Base-by-base conservation (phyloP, 2,888 invertebrate species). In the Cataglyphis altisquamis region DNA sequence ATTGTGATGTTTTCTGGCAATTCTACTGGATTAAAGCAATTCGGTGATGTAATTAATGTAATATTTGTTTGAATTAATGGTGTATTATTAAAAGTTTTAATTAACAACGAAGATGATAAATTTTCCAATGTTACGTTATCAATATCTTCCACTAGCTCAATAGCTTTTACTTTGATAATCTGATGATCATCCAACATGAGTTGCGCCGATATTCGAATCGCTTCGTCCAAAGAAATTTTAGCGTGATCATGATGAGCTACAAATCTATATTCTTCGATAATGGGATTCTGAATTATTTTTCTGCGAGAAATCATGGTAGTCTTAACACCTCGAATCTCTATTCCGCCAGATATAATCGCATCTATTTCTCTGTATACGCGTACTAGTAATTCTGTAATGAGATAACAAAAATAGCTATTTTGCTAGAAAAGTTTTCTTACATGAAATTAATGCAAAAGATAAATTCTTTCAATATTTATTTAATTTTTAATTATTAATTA, bases 251-350 rank as follows among this genome's bases (percentile, higher is more conserved):
- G 91, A 89, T 96, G 95, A 1, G 96, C 95, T 0, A 96, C 92
- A 90, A 96, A 96, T 52, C 91, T 90, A 89, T 96, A 96, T 75
- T 95, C 94, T 91, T 96, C 96, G 18, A 96, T 90, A 5, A 96
- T 94, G 1, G 96, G 96, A 9, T 95, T 94, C 41, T 95, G 95
- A 32, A 95, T 95, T 10, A 95, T 95, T 64, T 95, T 95, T 32
- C 94, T 94, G 48, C 96, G 94, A 1, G 96, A 95, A 52, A 96
- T 96, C 15, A 1, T 1, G 45, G 15, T 15, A 45, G 36, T 12
- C 12, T 15, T 36, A 10, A 12, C n/a, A 0, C 64, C 64, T 21
- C 5, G 64, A 39, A 64, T 36, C 1, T 64, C 21, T 64, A 64
- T n/a, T 12, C 64, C 36, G 0, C 64, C 64, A 36, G 63, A 32